phyloP scores from a whole-genome alignment of 2,888 invertebrate genomes.

The Heterodera filipjevi region DNA sequence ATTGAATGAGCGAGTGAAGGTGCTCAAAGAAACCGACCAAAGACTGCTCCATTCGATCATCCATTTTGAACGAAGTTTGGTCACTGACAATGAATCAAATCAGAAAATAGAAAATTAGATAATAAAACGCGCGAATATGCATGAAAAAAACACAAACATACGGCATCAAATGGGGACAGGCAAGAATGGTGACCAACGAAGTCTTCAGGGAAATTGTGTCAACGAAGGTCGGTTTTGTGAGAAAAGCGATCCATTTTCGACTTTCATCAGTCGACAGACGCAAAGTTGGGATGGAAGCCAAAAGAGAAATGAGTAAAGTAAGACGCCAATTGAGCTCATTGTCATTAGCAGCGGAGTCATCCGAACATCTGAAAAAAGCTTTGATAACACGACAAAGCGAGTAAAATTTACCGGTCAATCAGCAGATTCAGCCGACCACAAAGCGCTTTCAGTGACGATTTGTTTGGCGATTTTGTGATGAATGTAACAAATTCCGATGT shows the following conservation, averaged over 20 bases:
- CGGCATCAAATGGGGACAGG: constrained; percentile 39
- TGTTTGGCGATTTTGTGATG: constrained; percentile 30
- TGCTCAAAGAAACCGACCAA: constrained; percentile 35
- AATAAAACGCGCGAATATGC: constrained; percentile 18
- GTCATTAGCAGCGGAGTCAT: not conserved
- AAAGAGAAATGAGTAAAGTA: constrained; percentile 33
- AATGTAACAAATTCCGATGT: constrained; percentile 23
- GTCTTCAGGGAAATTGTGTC: constrained; percentile 36
- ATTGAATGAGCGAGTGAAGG: constrained; percentile 29
- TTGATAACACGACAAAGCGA: too few species aligned
- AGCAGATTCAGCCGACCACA: constrained; percentile 31
- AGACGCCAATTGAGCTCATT: constrained; percentile 30
- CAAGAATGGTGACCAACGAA: constrained; percentile 40
- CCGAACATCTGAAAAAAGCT: not conserved
- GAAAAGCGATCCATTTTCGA: constrained; percentile 31
- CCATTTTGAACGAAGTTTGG: constrained; percentile 34
- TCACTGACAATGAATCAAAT: constrained; percentile 19
- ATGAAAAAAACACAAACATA: not conserved
- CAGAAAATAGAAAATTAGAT: constrained; percentile 5
- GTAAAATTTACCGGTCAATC: constrained; percentile 25
- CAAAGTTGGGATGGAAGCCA: constrained; percentile 31
- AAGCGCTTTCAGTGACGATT: constrained; percentile 18
- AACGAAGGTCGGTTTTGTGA: constrained; percentile 1
- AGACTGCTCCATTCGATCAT: constrained; percentile 30
- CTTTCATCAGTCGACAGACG: constrained; percentile 30